phyloP scores from a whole-genome alignment of 2,888 invertebrate species.

The Ochropleura leucogaster region DNA sequence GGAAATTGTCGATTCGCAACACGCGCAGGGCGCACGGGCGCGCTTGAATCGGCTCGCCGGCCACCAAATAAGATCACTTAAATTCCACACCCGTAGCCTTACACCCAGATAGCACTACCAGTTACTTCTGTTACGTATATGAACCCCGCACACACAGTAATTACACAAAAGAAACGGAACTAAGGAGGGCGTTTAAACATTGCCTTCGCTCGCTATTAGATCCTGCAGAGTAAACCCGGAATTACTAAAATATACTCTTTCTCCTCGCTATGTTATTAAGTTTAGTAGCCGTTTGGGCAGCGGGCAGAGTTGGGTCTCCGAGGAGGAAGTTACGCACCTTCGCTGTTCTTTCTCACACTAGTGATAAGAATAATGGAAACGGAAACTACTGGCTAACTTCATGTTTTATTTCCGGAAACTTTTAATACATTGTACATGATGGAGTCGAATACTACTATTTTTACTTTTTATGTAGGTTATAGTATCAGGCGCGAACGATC shows the following conservation, averaged over 20 bases:
- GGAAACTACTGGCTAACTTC: slow-evolving; percentile 45
- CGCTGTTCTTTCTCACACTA: slow-evolving; percentile 45
- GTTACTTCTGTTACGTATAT: slow-evolving; percentile 84
- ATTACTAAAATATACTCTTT: slow-evolving; percentile 75
- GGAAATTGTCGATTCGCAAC: slow-evolving; percentile 83
- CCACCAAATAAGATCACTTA: slow-evolving; percentile 88
- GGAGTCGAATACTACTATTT: slow-evolving; percentile 55
- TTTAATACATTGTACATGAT: slow-evolving; percentile 47
- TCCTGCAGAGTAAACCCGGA: slow-evolving; percentile 72
- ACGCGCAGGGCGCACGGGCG: slow-evolving; percentile 79
- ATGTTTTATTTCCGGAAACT: slow-evolving; percentile 58
- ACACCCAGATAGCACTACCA: slow-evolving; percentile 83
- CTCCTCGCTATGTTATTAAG: slow-evolving; percentile 72
- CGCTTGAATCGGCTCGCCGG: slow-evolving; percentile 81
- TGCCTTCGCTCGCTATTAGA: slow-evolving; percentile 76
- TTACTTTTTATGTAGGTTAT: slow-evolving; percentile 68
- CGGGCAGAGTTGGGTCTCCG: slow-evolving; percentile 62
- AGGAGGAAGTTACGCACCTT: slow-evolving; percentile 58
- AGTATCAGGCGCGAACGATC: slow-evolving; percentile 79
- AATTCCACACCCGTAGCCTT: slow-evolving; percentile 86
- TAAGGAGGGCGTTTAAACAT: slow-evolving; percentile 80
- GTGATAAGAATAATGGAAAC: slow-evolving; percentile 52
- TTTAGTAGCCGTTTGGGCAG: slow-evolving; percentile 69
- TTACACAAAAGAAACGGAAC: slow-evolving; percentile 87
- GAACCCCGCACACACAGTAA: slow-evolving; percentile 82